Evolutionary conservation across 1,140 invertebrate genomes (phyloP), one percentile per base, ranked within the genome.

Genomic region (Calephelis nemesis): DNA sequence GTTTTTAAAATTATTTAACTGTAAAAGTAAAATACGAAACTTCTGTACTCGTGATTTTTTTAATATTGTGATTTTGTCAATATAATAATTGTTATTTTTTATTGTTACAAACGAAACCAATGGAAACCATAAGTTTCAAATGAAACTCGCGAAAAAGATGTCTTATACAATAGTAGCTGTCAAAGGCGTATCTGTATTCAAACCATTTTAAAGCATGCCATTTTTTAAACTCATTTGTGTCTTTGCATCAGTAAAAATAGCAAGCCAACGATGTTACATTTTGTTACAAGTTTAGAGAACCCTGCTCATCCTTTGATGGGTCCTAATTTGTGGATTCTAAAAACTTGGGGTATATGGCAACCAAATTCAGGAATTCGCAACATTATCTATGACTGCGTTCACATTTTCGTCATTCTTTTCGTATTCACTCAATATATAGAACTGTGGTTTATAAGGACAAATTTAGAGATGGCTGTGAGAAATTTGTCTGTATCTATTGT

Each of bases 401-500:
- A 88, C 68, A 42, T 85, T 19, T 49, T 72, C 0, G 82, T 79
- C 9, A 73, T 78, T 13, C 13, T 87, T 0, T 85, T 90, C 65
- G 84, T 90, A 39, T 8, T 88, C 5, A 81, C 74, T 39, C 85
- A 88, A 68, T 90, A 85, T 45, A 19, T 87, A 11, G 88, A 90
- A 54, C 75, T 90, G 0, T 88, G 83, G 84, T 62, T 78, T 0
- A 83, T 88, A 6, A 77, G 81, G 67, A 72, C 73, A 0, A 71
- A 87, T 40, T 64, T 85, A 7, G 81, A 84, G 11, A 62, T 75
- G 66, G 84, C 85, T 11, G 52, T 88, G 47, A 68, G 82, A 13
- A 88, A 90, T 62, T 71, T 90, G 0, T 90, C 88, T 0, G 73
- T 85, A 0, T 79, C 83, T 0, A 88, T 89, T 82, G 70, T 89